phyloP scores from a whole-genome alignment of 1,140 invertebrate species.

The Drosophila saltans region DNA sequence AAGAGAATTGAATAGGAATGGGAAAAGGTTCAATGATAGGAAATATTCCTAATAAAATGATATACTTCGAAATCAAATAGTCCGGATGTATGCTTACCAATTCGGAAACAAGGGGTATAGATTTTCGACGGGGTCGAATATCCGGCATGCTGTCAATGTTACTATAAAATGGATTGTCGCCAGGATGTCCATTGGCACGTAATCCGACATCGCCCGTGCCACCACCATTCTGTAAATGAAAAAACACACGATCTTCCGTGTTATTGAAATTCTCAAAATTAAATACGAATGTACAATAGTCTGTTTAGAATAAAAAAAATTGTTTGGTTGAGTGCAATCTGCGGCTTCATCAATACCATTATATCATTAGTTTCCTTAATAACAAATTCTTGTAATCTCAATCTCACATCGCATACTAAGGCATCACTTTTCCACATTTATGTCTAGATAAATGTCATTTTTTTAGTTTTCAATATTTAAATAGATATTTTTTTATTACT shows the following conservation, averaged over 20 bases:
- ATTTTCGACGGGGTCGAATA: conserved; percentile 97
- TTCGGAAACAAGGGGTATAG: conserved; percentile 98
- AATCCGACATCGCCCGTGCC: conserved; percentile 89
- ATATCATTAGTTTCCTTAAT: too few relatives aligned
- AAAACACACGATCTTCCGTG: not conserved
- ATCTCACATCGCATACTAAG: too few relatives aligned
- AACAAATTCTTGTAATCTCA: too few relatives aligned
- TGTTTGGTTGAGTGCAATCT: too few relatives aligned
- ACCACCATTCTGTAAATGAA: conserved; percentile 88
- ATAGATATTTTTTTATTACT: too few relatives aligned
- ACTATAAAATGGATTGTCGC: conserved; percentile 99
- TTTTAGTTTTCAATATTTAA: too few relatives aligned
- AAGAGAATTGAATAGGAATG: not conserved
- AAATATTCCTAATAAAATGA: not conserved
- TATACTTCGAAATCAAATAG: not conserved
- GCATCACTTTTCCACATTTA: too few relatives aligned
- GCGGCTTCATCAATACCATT: too few relatives aligned
- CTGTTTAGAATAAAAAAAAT: too few relatives aligned
- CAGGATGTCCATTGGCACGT: conserved; percentile 92
- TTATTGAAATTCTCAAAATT: not conserved
- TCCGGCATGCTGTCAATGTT: conserved; percentile 99
- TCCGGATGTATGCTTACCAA: conserved; percentile 90
- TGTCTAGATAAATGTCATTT: too few relatives aligned
- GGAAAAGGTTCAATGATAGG: not conserved
- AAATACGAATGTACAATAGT: too few relatives aligned